Conservation (phyloP, 2,113 vertebrate species). For the Plecotus auritus region DNA sequence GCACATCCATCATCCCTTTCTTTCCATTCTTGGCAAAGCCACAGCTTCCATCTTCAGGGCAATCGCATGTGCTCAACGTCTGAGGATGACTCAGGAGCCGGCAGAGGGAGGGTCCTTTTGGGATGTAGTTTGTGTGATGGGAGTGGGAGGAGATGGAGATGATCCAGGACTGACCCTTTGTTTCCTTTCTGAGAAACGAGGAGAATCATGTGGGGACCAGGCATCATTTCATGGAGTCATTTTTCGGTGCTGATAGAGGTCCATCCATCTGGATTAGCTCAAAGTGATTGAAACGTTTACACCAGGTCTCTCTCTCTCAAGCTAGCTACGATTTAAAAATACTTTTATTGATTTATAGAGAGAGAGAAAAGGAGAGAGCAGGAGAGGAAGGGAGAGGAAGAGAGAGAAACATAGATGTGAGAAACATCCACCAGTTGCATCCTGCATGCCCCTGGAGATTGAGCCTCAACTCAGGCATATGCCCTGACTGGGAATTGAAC, state of each 20-base stretch:
- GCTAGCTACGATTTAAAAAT: too few relatives aligned
- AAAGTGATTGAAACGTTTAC: background rate
- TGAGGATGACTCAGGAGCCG: accelerated
- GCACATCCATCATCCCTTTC: background rate
- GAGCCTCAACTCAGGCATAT: too few relatives aligned
- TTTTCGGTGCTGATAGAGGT: background rate
- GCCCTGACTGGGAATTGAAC: too few relatives aligned
- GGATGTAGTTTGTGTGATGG: background rate
- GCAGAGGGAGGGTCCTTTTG: background rate
- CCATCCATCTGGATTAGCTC: background rate
- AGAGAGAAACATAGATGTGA: too few relatives aligned
- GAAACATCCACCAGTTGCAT: too few relatives aligned
- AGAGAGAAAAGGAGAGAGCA: too few relatives aligned
- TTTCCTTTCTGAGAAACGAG: background rate
- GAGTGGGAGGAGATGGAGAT: background rate
- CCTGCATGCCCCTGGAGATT: too few relatives aligned
- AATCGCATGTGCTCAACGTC: background rate
- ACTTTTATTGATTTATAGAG: too few relatives aligned
- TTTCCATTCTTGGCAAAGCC: background rate
- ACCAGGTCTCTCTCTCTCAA: background rate
- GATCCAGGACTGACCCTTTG: accelerated
- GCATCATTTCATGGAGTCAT: background rate
- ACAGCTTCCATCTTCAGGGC: background rate
- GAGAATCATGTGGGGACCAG: background rate
- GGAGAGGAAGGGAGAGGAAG: too few relatives aligned